A percentile compares a stretch with the other conserved stretches of the same genome.
These are phyloP conservation scores for Lanius ludovicianus DNA, from an alignment of 2,113 vertebrate genomes.

Conservation along the genomic window DNA sequence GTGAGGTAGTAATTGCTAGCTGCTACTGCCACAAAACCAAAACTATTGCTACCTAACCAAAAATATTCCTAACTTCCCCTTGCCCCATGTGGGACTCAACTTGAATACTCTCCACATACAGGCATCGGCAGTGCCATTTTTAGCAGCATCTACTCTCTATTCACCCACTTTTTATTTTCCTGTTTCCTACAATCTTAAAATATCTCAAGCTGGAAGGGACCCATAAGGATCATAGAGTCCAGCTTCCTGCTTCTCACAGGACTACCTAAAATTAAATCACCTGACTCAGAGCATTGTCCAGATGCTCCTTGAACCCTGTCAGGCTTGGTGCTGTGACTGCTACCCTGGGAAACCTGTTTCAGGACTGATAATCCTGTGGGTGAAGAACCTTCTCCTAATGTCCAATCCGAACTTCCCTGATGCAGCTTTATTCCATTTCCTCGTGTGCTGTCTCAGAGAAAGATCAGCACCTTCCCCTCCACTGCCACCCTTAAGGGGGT, in stretches of 20 bases:
- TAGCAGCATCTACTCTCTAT: neutral
- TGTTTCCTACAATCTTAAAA: neutral
- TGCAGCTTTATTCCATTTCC: neutral
- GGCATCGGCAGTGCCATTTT: neutral
- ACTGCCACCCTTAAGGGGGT: neutral
- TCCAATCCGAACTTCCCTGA: neutral
- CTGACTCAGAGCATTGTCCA: neutral
- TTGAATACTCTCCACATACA: neutral
- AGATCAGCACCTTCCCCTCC: neutral
- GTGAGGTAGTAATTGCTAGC: neutral
- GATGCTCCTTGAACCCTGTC: neutral
- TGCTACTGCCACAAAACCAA: neutral
- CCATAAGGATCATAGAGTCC: neutral
- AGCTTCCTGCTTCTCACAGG: neutral
- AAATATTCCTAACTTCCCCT: neutral
- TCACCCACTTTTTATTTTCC: neutral
- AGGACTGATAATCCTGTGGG: neutral
- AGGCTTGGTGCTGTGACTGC: neutral
- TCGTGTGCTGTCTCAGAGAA: neutral
- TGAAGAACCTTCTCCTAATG: neutral
- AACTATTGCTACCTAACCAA: neutral
- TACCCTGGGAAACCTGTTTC: neutral
- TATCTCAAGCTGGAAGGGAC: neutral
- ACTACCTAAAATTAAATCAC: neutral
- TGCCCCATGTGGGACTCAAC: neutral